Base-by-base conservation (phyloP, 2,888 invertebrate genomes). In the Oscheius sp. region DNA sequence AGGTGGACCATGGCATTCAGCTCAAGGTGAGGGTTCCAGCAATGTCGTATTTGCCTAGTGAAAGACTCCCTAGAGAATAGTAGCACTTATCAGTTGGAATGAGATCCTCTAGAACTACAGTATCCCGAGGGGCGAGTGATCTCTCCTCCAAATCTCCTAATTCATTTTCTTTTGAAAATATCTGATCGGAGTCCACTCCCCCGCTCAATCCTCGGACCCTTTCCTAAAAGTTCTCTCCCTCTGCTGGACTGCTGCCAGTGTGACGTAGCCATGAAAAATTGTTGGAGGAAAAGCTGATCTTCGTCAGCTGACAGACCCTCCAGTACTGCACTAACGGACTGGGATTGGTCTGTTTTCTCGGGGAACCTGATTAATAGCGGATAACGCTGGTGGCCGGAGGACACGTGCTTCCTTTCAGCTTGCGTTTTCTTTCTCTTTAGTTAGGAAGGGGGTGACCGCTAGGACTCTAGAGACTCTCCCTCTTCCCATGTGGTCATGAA, bases 221-320 rank as follows among this genome's bases (percentile, higher is more conserved):
- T 20, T 17, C 37, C 15, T 45, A 25, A 45, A 42, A 29, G n/a
- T 29, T 61, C 45, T 25, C 45, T 39, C 34, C 57, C n/a, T n/a
- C n/a, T n/a, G 57, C 57, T 61, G 61, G 45, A 61, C 61, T 20
- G 15, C 61, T 61, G 61, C 61, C 61, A 61, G 61, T 58, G 58
- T 45, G 45, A 61, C 61, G 61, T 55, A 55, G 25, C 45, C 61
- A 45, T 45, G 61, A 61, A 61, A 61, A 61, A 61, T 42, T 27
- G 27, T 27, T 45, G 25, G 20, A 27, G 27, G 29, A 61, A 25
- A 31, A 45, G 29, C 42, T 27, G 42, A 17, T 17, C n/a, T n/a
- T n/a, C 61, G 61, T 61, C 61, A 61, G 61, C 61, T 61, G 61
- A 45, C 61, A 31, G 61, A 45, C 4, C 34, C 37, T 33, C 55